Conservation (phyloP, 2,888 invertebrate species). For the Rhyacophila evoluta region DNA sequence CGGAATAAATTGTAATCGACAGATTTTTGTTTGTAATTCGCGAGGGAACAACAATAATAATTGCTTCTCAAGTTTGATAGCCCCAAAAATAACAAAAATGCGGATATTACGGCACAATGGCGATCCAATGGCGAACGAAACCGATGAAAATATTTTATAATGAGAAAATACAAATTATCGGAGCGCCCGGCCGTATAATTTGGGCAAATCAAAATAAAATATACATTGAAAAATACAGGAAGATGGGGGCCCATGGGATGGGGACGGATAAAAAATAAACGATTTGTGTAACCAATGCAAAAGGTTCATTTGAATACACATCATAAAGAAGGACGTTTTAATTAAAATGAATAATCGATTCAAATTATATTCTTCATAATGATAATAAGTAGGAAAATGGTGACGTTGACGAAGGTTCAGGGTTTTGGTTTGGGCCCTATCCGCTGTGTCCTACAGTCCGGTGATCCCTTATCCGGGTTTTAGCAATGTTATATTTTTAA, state of each 20-base stretch:
- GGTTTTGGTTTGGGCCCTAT: not conserved
- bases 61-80: no score
- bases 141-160: constrained; percentile 4
- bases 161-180: constrained; percentile 24
- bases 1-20: no score
- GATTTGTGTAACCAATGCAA: constrained; percentile 8
- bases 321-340: constrained; percentile 32
- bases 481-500: no score
- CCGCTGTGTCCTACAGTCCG: not conserved
- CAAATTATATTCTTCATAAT: constrained; percentile 49
- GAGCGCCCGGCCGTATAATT: constrained; percentile 4
- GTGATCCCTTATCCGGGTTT: not conserved
- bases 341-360: constrained; percentile 48
- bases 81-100: no score
- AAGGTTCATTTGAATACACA: constrained; percentile 11
- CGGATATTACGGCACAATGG: no score
- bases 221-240: constrained; percentile 3
- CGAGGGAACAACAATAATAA: no score
- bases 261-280: not conserved
- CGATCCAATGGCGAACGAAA: not conserved
- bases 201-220: constrained; percentile 15
- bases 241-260: not conserved
- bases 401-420: constrained; percentile 54
- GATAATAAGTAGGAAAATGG: constrained; percentile 49
- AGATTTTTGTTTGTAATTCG: no score